Evolutionary conservation across 2,888 invertebrate species (phyloP), one percentile per base, ranked within the genome.

Genomic region (Ochlodes sylvanus): DNA sequence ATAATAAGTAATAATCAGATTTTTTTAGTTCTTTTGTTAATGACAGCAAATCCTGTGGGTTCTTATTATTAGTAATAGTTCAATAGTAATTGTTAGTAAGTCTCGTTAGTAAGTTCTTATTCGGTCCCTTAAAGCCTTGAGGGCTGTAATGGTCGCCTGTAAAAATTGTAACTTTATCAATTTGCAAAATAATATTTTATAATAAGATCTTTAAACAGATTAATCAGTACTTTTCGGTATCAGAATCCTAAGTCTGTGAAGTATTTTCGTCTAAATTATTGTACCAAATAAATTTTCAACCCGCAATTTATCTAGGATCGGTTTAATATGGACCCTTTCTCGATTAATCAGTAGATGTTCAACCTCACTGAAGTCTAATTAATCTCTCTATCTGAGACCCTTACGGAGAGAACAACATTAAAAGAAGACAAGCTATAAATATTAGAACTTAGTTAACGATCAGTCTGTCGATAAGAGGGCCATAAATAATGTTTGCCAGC

Each of bases 391-490:
- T 58, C 42, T 15, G 42, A 55, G 32, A 42, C 15, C 38, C 42
- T 41, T 55, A 42, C 52, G 14, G 42, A 44, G 38, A 21, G 27
- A 62, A 52, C 19, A 56, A 44, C 44, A 56, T 64, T 64, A 64
- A 56, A 54, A 56, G 27, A 32, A 60, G 56, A 56, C 63, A 56
- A 55, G 63, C 27, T 47, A 57, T 64, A 57, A 64, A 64, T 64
- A 64, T 57, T 57, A 47, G 42, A 64, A 64, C 34, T 64, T 56
- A 34, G 44, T 56, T 64, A 64, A 47, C 64, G 56, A 64, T 64
- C 34, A 44, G 34, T 64, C 56, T 34, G 32, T 57, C 56, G 63
- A 56, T 56, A 63, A 56, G 15, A 57, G 34, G 5, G 6, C 9
- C 34, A 64, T 64, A 64, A 64, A 64, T 57, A 56, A 64, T 64